These are phyloP conservation scores for Lysiphlebus fabarum DNA, from an alignment of 1,140 invertebrate species.

Conservation along the genomic window DNA sequence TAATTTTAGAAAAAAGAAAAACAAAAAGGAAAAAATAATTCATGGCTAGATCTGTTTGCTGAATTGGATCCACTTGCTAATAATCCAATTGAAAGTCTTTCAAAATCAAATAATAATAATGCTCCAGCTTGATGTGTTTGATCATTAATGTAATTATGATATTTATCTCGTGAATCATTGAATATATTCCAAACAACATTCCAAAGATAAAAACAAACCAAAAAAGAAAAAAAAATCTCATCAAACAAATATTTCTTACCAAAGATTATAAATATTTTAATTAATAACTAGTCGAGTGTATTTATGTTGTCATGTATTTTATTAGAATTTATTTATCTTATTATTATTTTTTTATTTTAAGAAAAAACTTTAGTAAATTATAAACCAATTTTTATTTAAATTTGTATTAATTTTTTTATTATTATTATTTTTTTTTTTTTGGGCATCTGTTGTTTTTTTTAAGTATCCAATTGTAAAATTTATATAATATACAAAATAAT, in stretches of 20 bases:
- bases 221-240: too few relatives aligned
- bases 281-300: constrained; percentile 8
- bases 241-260: constrained; percentile 24
- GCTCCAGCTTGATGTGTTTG: constrained; percentile 41
- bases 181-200: constrained; percentile 18
- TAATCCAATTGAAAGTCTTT: constrained; percentile 46
- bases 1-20: constrained; percentile 26
- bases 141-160: neutral
- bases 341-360: neutral
- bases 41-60: constrained; percentile 89
- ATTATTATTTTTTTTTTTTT: constrained; percentile 15
- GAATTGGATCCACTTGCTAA: constrained; percentile 90
- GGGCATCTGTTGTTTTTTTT: too few relatives aligned
- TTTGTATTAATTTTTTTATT: constrained; percentile 4
- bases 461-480: constrained; percentile 27
- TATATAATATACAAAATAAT: constrained; percentile 26
- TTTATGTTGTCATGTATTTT: constrained; percentile 16
- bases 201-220: constrained; percentile 12
- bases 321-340: neutral
- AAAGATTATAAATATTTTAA: constrained; percentile 22
- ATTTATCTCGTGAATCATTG: neutral
- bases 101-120: constrained; percentile 36
- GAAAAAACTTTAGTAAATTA: neutral
- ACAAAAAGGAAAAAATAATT: constrained; percentile 41
- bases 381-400: neutral